A percentile compares a stretch with the other conserved stretches of the same genome.
Evolutionary conservation across 2,888 invertebrate species (phyloP).

Genomic region (Encarsia formosa): DNA sequence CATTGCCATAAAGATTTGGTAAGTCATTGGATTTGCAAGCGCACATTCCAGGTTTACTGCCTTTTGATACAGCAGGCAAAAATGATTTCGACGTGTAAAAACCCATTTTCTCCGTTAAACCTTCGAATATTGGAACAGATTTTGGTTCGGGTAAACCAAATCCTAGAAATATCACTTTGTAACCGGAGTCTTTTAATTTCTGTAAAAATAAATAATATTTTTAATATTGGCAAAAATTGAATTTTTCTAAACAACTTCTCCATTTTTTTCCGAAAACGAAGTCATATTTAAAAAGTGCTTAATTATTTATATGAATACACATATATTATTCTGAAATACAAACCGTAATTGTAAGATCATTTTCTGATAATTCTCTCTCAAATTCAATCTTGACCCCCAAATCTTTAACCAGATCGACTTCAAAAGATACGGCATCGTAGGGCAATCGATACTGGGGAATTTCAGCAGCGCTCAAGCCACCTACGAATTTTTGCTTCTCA

Average conservation of each 20-base stretch:
- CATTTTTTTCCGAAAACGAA: neutral
- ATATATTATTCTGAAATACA: neutral
- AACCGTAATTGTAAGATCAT: conserved; percentile 71
- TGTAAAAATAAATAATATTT: conserved; percentile 17
- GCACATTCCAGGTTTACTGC: conserved; percentile 85
- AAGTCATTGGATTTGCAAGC: conserved; percentile 55
- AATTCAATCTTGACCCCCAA: conserved; percentile 85
- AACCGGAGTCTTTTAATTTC: conserved; percentile 61
- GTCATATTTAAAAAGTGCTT: too few relatives aligned
- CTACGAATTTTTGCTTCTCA: conserved; percentile 81
- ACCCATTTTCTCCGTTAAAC: conserved; percentile 73
- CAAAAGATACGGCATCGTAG: conserved; percentile 86
- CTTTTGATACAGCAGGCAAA: conserved; percentile 79
- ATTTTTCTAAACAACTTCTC: too few relatives aligned
- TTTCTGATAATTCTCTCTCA: conserved; percentile 65
- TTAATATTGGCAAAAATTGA: too few relatives aligned
- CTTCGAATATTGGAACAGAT: conserved; percentile 69
- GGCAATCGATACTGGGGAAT: conserved; percentile 97
- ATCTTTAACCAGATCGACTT: conserved; percentile 85
- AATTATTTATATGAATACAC: neutral
- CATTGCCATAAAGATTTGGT: conserved; percentile 74
- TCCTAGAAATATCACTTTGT: conserved; percentile 78
- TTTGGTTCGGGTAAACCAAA: conserved; percentile 91
- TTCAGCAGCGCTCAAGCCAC: conserved; percentile 91
- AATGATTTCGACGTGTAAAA: conserved; percentile 95